Evolutionary conservation across 2,888 invertebrate genomes (phyloP), one percentile per base, ranked within the genome.

Genomic region (Acronicta leporina): DNA sequence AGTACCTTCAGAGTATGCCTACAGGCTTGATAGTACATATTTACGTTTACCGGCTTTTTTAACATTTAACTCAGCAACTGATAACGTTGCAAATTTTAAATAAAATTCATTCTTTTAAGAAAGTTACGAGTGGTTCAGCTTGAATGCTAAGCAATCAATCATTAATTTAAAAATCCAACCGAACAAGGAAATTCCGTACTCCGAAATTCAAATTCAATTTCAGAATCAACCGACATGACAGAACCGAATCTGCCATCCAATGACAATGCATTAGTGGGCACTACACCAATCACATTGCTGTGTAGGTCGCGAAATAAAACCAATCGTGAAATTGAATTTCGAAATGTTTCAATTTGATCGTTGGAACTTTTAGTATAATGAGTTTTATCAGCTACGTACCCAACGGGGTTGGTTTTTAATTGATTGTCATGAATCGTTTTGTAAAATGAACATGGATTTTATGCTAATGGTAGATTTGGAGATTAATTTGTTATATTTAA

Each of bases 201-300:
- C 8, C 47, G 44, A 48, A 54, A 66, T 71, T 71, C 48, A 51
- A 53, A 67, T 72, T 58, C 61, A 67, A 67, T 69, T 72, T 65
- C 16, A 33, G 54, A 68, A 53, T 47, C 38, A 53, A 20, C 53
- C 42, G 50, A 60, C 44, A 50, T 57, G 68, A 57, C 72, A 52
- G 30, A 30, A 33, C 33, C 11, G 33, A 11, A 33, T 33, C 38
- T 41, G n/a, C 41, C 8, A 27, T 49, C 58, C 55, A 55, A 70
- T 72, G 48, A 65, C 52, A 62, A 52, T 59, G 62, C 55, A 72
- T 72, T 73, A 70, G 35, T 14, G 30, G 52, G 14, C 48, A 64
- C 48, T 43, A 14, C 43, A 44, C 40, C 58, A 67, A 70, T 70
- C 62, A 68, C 45, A 71, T 38, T 42, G 40, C 33, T 40, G 45